Base-by-base conservation (phyloP, 2,888 invertebrate species). In the Agrotis segetum region DNA sequence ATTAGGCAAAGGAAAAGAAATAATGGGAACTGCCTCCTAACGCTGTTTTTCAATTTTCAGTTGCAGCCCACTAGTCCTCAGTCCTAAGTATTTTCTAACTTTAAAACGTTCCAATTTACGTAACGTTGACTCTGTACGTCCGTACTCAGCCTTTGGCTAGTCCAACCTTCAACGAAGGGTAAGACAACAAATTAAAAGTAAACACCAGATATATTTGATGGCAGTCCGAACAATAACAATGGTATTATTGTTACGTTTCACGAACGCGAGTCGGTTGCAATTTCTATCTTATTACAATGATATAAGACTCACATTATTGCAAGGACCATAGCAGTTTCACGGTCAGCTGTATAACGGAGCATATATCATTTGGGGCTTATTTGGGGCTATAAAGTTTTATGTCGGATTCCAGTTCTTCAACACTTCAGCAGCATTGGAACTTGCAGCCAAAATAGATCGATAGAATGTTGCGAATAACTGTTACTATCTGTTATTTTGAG, bases 371-470 rank as follows among this genome's bases (percentile, higher is more conserved):
- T 60, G 67, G 13, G 21, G 67, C 69, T 82, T 74, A 78, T 62
- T 71, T 60, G 67, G 13, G 21, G 67, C 69, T 21, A 70, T 82
- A 84, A 82, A 82, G 34, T 75, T 84, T 82, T 82, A 82, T 77
- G 75, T 68, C 82, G 68, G 62, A 81, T 78, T 78, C 84, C 82
- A 78, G 70, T 71, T 83, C 78, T 71, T 78, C 69, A 83, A 78
- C 68, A 75, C 72, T 84, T 62, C 72, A 70, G 71, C 71, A 64
- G 59, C 67, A 67, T 71, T 67, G 67, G 65, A 84, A 77, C 55
- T 70, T 68, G 73, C 72, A 69, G 66, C 71, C 47, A 58, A 82
- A 84, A 82, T 84, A 75, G 69, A 81, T 55, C 17, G 66, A 75
- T 78, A 64, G 46, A 67, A 65, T 63, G 29, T 58, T 71, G 58